phyloP scores from a whole-genome alignment of 2,888 invertebrate genomes.

The Lumbricus terrestris region DNA sequence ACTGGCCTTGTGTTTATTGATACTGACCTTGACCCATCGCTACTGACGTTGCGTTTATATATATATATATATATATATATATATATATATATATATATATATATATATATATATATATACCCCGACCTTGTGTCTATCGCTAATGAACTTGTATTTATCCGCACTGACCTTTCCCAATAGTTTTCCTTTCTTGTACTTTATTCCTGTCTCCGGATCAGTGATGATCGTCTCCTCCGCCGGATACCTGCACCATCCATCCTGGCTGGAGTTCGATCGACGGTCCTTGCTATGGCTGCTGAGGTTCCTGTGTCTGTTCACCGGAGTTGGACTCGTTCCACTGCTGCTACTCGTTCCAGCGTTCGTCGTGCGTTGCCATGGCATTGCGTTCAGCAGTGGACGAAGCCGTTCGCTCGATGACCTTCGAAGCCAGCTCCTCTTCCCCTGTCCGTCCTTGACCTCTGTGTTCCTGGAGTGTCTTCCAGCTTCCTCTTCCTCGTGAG shows the following conservation, averaged over 20 bases:
- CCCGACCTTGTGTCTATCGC: no score
- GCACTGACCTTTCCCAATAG: background rate
- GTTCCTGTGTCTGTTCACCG: background rate
- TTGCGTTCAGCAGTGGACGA: background rate
- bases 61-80: no score
- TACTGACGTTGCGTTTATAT: no score
- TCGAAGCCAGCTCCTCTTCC: background rate
- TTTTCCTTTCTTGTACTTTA: conserved; percentile 9
- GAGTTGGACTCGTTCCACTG: background rate
- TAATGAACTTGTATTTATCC: no score
- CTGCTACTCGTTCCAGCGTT: background rate
- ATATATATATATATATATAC: no score
- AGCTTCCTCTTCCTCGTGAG: background rate
- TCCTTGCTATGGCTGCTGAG: background rate
- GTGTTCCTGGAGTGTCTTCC: background rate
- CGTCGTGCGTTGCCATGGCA: background rate
- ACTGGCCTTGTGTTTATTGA: no score
- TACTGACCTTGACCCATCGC: no score
- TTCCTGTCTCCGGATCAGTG: background rate
- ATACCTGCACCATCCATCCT: background rate
- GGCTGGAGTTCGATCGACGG: background rate
- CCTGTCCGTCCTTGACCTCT: background rate
- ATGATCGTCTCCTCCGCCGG: background rate
- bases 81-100: no score
- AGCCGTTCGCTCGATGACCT: background rate